phyloP scores from a whole-genome alignment of 1,140 invertebrate genomes.

The Hermatobates lingyangjiaoensis region DNA sequence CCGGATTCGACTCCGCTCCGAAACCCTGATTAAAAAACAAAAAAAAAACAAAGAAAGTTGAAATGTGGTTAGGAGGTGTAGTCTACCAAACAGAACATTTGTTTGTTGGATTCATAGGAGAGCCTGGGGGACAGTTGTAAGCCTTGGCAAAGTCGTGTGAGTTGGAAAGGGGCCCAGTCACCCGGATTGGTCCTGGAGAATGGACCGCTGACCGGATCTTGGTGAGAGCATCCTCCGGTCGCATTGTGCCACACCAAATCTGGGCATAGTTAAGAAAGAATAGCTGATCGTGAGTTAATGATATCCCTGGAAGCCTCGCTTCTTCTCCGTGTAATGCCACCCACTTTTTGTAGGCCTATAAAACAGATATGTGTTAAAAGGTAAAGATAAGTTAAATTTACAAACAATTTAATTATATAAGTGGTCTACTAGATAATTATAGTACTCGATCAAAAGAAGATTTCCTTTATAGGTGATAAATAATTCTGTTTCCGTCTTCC shows the following conservation, averaged over 20 bases:
- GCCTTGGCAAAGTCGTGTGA: constrained; percentile 72
- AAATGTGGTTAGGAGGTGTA: background rate
- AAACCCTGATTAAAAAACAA: background rate
- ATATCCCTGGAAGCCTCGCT: constrained; percentile 51
- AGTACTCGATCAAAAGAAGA: no score
- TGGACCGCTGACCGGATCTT: constrained; percentile 90
- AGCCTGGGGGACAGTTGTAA: constrained; percentile 53
- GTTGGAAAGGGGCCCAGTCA: constrained; percentile 81
- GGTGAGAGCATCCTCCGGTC: constrained; percentile 83
- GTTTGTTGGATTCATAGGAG: constrained; percentile 65
- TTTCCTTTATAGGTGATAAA: no score
- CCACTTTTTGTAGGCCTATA: constrained; percentile 61
- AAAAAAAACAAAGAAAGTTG: no score
- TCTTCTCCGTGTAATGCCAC: constrained; percentile 48
- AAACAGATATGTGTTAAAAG: constrained; percentile 12
- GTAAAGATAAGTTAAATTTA: no score
- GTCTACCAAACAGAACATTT: constrained; percentile 89
- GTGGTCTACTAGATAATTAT: no score
- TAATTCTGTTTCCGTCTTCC: no score
- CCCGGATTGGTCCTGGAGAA: constrained; percentile 79
- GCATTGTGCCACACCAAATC: constrained; percentile 96
- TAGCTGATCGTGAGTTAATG: constrained; percentile 67
- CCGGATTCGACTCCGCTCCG: background rate
- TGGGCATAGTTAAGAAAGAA: constrained; percentile 80
- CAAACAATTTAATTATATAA: no score